Base-by-base conservation (phyloP, 2,888 invertebrate species). In the Plagodis pulveraria region DNA sequence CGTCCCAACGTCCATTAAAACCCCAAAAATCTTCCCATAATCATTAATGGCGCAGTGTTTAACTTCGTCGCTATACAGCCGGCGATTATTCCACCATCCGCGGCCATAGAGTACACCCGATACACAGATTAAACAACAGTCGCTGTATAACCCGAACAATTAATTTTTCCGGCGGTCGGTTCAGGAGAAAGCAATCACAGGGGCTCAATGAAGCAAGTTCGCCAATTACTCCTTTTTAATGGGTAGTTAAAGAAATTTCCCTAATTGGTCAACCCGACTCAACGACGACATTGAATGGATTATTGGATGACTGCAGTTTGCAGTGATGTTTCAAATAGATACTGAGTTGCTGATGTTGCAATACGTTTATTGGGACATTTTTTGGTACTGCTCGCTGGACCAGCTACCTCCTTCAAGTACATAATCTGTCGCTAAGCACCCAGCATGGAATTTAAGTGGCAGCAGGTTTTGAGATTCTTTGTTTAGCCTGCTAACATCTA, bases 141-240 rank as follows among this genome's bases (percentile, higher is more conserved):
- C 5, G 10, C 5, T 40, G 8, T 8, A 5, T 40, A 40, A 40
- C 10, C 40, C 76, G 74, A 74, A 74, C 79, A 79, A 84, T 85
- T 85, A 83, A 80, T 84, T 83, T 81, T 81, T 83, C 82, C 80
- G 76, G 72, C 75, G 74, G 70, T 66, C 76, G 78, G 74, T 74
- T 79, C 76, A 76, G 73, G 76, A 79, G 80, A 82, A 84, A 84
- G 83, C 84, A 87, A 86, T 87, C 86, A 83, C 75, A 75, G 77
- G 73, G 80, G 79, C 82, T 78, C 86, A 85, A 86, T 87, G 86
- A 86, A 86, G 79, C 86, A 86, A 85, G 81, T 85, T 86, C 78
- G 76, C 82, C 87, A 86, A 87, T 87, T 87, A 87, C 81, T 80
- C 80, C 79, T 85, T 80, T 85, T 84, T 84, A 83, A 87, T 84